Percentiles rank a stretch among this genome's conserved stretches.
Conservation (phyloP, 2,888 invertebrate species). For the Fragum fragum region DNA sequence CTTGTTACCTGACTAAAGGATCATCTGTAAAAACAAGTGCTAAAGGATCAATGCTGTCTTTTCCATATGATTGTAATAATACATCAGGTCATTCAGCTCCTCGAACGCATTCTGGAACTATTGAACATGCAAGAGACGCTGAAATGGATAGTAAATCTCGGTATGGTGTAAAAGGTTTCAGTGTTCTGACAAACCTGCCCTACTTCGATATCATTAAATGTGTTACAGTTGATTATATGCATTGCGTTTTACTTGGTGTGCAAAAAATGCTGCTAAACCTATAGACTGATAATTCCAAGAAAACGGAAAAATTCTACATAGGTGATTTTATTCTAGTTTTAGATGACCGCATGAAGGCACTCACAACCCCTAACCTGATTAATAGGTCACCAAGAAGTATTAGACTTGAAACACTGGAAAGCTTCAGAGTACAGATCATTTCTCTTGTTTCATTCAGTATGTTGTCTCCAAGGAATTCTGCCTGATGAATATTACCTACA, state of each 20-base stretch:
- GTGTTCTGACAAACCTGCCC: conserved; percentile 34
- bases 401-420: conserved; percentile 60
- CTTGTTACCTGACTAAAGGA: conserved; percentile 48
- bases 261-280: conserved; percentile 53
- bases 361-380: conserved; percentile 32
- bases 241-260: conserved; percentile 70
- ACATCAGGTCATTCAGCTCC: conserved; percentile 19
- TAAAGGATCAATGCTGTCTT: conserved; percentile 41
- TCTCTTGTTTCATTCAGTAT: conserved; percentile 52
- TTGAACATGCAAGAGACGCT: conserved; percentile 26
- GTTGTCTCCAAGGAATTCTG: conserved; percentile 35
- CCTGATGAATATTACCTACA: conserved; percentile 25
- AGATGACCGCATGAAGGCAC: conserved; percentile 28
- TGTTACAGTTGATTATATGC: conserved; percentile 71
- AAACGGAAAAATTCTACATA: conserved; percentile 39
- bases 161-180: conserved; percentile 62
- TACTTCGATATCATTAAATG: conserved; percentile 67
- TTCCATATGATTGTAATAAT: conserved; percentile 18
- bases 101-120: conserved; percentile 27
- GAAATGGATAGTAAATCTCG: conserved; percentile 19
- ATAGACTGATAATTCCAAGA: conserved; percentile 58
- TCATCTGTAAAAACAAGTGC: conserved; percentile 50
- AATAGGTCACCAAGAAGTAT: conserved; percentile 48
- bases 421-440: conserved; percentile 63
- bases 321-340: conserved; percentile 30